phyloP scores from a whole-genome alignment of 2,113 vertebrate genomes.

The Atrichornis clamosus region DNA sequence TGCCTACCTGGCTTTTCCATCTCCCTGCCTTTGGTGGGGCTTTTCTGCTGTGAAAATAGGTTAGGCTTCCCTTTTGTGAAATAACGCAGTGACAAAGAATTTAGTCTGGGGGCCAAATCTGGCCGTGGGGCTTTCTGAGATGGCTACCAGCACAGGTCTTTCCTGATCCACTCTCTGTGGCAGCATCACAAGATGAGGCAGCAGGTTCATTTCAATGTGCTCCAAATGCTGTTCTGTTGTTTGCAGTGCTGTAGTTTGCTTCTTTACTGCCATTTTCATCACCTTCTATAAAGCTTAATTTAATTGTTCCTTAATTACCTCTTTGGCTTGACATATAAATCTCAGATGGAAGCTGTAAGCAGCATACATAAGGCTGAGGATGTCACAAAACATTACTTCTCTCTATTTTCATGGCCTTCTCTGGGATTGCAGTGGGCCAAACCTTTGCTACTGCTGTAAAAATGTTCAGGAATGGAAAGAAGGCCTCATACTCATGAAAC shows the following conservation, averaged over 20 bases:
- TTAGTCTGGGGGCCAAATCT: neutral
- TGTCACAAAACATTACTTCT: neutral
- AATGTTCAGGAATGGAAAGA: neutral
- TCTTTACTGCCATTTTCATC: slow-evolving; percentile 1
- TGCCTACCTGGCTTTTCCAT: neutral
- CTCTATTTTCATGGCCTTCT: neutral
- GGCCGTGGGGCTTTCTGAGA: neutral
- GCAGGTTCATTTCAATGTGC: neutral
- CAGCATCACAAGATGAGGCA: neutral
- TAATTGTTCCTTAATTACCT: slow-evolving; percentile 39
- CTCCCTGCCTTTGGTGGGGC: neutral
- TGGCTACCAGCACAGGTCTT: neutral
- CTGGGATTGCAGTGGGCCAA: neutral
- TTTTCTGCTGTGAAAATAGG: neutral
- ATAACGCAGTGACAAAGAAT: neutral
- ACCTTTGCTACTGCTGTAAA: neutral
- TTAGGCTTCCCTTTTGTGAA: neutral
- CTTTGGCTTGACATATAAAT: neutral
- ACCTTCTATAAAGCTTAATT: slow-evolving; percentile 10
- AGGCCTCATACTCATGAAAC: neutral
- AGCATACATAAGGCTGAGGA: neutral
- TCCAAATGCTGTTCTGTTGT: neutral
- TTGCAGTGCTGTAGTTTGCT: neutral
- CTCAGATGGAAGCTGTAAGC: neutral
- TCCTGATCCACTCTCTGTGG: neutral